Evolutionary conservation across 2,888 invertebrate species (phyloP).

Genomic region (Dendrolimus pini): DNA sequence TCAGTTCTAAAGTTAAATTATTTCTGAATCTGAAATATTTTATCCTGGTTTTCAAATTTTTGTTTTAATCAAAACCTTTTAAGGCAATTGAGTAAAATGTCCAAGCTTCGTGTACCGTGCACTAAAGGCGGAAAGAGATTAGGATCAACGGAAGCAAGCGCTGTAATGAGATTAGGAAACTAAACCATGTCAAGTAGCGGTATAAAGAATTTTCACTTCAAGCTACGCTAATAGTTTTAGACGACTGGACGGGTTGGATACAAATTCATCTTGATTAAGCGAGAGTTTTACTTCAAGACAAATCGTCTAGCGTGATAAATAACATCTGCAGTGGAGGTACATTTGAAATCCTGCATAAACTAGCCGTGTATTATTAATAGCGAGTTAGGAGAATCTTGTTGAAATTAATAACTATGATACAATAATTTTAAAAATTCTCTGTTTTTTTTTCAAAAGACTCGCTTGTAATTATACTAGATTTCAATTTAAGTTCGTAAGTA

Average conservation of each 20-base stretch:
- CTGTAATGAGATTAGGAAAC: conserved; percentile 16
- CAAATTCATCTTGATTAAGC: conserved; percentile 5
- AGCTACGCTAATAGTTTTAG: conserved; percentile 17
- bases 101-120: conserved; percentile 13
- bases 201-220: conserved; percentile 15
- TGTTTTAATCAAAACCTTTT: not conserved
- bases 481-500: too few species aligned
- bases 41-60: too few species aligned
- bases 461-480: too few species aligned
- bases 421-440: too few species aligned
- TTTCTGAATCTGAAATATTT: too few species aligned
- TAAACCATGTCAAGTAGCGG: conserved; percentile 22
- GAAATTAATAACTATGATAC: too few species aligned
- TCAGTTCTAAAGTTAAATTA: too few species aligned
- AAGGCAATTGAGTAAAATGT: conserved; percentile 1
- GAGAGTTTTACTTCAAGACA: conserved; percentile 1
- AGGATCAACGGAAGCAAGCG: conserved; percentile 11
- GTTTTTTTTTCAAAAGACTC: too few species aligned
- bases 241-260: conserved; percentile 10
- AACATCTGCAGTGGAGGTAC: too few species aligned
- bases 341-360: too few species aligned
- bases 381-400: too few species aligned
- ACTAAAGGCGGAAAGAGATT: conserved; percentile 16
- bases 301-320: not conserved
- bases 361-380: too few species aligned